A percentile compares a stretch with the other conserved stretches of the same genome.
Evolutionary conservation across 2,888 invertebrate species (phyloP).

Genomic region (Melieria crassipennis): DNA sequence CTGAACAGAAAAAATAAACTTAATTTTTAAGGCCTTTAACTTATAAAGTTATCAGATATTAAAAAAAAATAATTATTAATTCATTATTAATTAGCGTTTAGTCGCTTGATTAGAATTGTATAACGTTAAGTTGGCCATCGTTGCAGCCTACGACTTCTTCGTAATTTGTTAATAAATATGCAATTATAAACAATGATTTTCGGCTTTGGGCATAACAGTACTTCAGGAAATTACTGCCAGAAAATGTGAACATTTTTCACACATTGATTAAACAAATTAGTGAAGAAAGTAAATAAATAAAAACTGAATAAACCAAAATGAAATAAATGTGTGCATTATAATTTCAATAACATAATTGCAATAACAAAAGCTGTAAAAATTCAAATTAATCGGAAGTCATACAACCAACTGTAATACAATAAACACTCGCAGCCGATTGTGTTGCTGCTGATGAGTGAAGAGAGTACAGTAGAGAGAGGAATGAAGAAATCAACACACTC

Average conservation of each 20-base stretch:
- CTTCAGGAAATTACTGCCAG: too few species aligned
- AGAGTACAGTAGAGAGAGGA: background rate
- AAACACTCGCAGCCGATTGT: constrained; percentile 8
- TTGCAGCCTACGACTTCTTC: too few species aligned
- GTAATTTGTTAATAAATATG: too few species aligned
- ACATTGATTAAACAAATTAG: constrained; percentile 56
- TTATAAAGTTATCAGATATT: too few species aligned
- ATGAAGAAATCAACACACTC: constrained; percentile 22
- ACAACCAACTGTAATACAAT: constrained; percentile 19
- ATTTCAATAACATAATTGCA: constrained; percentile 13
- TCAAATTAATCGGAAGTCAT: constrained; percentile 32
- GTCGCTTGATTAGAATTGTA: too few species aligned
- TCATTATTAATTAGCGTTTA: too few species aligned
- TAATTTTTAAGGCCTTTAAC: too few species aligned
- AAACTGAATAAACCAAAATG: constrained; percentile 40
- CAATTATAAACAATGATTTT: constrained; percentile 13
- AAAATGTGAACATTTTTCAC: constrained; percentile 42
- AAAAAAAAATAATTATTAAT: too few species aligned
- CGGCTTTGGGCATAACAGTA: background rate
- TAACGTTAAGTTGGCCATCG: too few species aligned
- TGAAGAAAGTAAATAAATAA: constrained; percentile 39
- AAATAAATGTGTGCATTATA: constrained; percentile 30
- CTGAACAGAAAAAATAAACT: too few species aligned
- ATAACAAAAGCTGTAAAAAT: constrained; percentile 15
- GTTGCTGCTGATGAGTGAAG: background rate